Evolutionary conservation across 2,113 vertebrate species (phyloP).

Genomic region (Psammodynastes pulverulentus): DNA sequence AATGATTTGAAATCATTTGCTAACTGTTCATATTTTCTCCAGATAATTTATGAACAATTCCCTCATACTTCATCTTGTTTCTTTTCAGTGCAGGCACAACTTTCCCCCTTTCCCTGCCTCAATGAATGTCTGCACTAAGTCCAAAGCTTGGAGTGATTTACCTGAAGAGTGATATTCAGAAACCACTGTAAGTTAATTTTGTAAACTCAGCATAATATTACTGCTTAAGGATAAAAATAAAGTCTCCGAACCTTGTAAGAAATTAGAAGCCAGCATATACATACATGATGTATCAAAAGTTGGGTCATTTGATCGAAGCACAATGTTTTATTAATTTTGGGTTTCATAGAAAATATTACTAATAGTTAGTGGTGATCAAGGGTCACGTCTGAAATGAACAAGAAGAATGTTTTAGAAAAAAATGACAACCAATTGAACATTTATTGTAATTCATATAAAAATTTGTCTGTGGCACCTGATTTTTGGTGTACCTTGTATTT

Average conservation of each 20-base stretch:
- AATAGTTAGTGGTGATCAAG: background rate
- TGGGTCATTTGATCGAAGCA: background rate
- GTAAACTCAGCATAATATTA: constrained; percentile 58
- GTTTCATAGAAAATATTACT: background rate
- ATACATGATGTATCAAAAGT: background rate
- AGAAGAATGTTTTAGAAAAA: background rate
- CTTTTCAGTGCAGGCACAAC: constrained; percentile 71
- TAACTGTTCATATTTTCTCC: background rate
- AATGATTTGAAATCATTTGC: background rate
- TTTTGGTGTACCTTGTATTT: background rate
- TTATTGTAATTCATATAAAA: background rate
- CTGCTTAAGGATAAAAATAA: constrained; percentile 35
- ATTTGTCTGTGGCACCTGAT: background rate
- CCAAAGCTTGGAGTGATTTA: constrained; percentile 79
- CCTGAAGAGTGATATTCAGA: constrained; percentile 81
- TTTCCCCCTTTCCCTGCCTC: constrained; percentile 73
- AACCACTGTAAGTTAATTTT: constrained; percentile 77
- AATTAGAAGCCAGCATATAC: constrained; percentile 36
- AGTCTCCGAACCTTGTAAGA: constrained; percentile 30
- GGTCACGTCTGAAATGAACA: background rate
- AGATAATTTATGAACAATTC: background rate
- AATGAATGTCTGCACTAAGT: constrained; percentile 81
- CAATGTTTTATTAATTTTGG: background rate
- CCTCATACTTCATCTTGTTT: constrained; percentile 57
- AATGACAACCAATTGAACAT: background rate